Evolutionary conservation across 2,113 vertebrate genomes (phyloP), one percentile per base, ranked within the genome.

Genomic region (Lampris megalopsis): DNA sequence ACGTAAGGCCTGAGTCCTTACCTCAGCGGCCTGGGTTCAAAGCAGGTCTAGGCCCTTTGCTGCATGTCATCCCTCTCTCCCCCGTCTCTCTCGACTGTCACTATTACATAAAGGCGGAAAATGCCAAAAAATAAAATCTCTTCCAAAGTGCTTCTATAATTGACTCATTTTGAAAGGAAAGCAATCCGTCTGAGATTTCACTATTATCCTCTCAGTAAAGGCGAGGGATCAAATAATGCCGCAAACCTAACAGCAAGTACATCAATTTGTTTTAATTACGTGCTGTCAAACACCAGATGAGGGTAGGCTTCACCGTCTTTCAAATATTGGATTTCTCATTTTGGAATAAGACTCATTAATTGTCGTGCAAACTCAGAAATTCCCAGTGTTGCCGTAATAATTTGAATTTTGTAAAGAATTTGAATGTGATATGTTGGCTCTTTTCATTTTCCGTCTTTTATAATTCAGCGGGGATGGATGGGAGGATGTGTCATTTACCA

Each of bases 401-500:
- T 42, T 60, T 13, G 35, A 73, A 77, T 79, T 52, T 57, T 2
- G 53, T 53, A 53, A 72, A 43, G 6, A 50, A 71, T 59, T 49
- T 36, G 5, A 43, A 37, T 60, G 58, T 60, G 53, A 49, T 43
- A 37, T 6, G 9, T 49, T 67, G 6, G n/a, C 36, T 24, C 53
- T 66, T 60, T 77, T 82, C 83, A 47, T 73, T 67, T 79, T 13
- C 6, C 45, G 67, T 77, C 9, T 77, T 85, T 84, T 65, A 74
- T 54, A 80, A 24, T 84, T 79, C 69, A 75, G 78, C 48, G 2
- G 54, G 42, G 45, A 61, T 75, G 7, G 78, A 81, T 68, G 52
- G 56, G 47, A 63, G 47, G 80, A 75, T 77, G 54, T 77, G 82
- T 68, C 63, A 89, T 91, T 92, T 90, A 77, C 73, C 82, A 83